Base-by-base conservation (phyloP, 2,113 vertebrate species). In the Anser brachyrhynchus region DNA sequence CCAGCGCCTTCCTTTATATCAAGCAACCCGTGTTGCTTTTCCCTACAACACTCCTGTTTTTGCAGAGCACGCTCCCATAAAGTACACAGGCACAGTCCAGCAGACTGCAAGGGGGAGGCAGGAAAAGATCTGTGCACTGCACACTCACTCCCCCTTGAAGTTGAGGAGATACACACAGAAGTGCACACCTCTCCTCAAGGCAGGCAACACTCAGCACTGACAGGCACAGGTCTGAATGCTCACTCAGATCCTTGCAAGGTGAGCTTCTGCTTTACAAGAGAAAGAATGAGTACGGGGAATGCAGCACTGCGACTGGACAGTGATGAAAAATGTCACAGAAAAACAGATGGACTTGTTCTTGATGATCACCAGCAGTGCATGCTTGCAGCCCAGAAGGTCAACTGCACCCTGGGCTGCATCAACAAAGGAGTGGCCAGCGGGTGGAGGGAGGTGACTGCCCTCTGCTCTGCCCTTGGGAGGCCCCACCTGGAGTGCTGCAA, bases 21-120 rank as follows among this genome's bases (percentile, higher is more conserved):
- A 59, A 74, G 26, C 49, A 89, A 52, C 37, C 13, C 16, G 18
- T 41, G 37, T 11, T 2, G 0, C 69, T 77, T 26, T 57, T 69
- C 14, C 35, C 13, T 29, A 39, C 52, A 58, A 46, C 25, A 15
- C 20, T 46, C 41, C 55, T 26, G 31, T 57, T 76, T 39, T 37
- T 28, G 26, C 43, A 41, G 9, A 7, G 7, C 10, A 20, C 0
- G 0, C 15, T 46, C 59, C n/a, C 4, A 0, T 13, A 77, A 35
- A 3, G 8, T 12, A 41, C 49, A 18, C 28, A 37, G 39, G 29
- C 1, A 1, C 39, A 65, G 43, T 25, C 29, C 51, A 44, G n/a
- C 20, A 39, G 65, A 49, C 52, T 23, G 39, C 0, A 2, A 33
- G 10, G 16, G 73, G 35, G 33, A 59, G 51, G 16, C 28, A 75